Evolutionary conservation across 2,113 vertebrate genomes (phyloP).

Genomic region (Alces alces): DNA sequence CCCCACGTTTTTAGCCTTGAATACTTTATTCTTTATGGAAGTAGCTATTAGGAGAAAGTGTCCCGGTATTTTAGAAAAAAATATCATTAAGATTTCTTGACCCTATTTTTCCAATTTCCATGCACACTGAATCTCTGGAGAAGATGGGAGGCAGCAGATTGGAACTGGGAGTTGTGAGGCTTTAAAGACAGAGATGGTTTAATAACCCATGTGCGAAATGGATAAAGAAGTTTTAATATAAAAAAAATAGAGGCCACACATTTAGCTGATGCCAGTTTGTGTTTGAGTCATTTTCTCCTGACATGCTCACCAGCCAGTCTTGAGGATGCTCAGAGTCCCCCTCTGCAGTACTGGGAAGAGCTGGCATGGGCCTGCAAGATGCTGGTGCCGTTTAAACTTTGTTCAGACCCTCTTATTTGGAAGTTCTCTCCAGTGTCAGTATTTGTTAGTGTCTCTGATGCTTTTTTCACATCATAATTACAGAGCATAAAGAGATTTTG

Average conservation of each 20-base stretch:
- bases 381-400: neutral
- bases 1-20: neutral
- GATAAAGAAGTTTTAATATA: neutral
- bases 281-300: neutral
- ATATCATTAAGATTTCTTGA: neutral
- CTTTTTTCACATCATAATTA: neutral
- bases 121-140: neutral
- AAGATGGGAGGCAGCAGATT: neutral
- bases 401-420: neutral
- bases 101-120: neutral
- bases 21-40: neutral
- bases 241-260: neutral
- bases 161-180: neutral
- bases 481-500: neutral
- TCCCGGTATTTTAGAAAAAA: neutral
- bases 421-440: neutral
- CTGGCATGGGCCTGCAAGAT: neutral
- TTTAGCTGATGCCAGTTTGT: neutral
- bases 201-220: neutral
- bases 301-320: neutral
- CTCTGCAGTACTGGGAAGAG: neutral
- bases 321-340: neutral
- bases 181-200: neutral
- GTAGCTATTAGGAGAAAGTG: neutral
- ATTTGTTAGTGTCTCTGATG: neutral